Evolutionary conservation across 2,888 invertebrate species (phyloP).

Genomic region (Pachydiplax longipennis): DNA sequence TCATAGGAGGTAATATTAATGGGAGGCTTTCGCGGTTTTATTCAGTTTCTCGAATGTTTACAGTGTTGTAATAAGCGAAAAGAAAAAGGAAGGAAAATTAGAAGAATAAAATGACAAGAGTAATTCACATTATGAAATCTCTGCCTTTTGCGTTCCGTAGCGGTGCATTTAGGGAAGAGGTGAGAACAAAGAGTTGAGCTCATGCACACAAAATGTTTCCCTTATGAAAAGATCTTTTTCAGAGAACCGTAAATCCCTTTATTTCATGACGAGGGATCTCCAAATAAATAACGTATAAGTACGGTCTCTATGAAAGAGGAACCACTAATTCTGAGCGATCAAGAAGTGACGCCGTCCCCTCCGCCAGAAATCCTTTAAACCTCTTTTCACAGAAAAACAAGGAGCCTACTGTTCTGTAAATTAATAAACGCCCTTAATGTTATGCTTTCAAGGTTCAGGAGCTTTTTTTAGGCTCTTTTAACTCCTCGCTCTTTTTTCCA

Average conservation of each 20-base stretch:
- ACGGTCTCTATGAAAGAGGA: background rate
- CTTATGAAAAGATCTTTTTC: background rate
- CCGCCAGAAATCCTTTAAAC: background rate
- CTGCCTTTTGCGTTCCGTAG: too few species aligned
- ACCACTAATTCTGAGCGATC: constrained; percentile 4
- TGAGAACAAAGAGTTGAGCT: background rate
- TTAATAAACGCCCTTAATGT: background rate
- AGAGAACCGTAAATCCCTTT: background rate
- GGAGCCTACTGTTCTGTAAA: background rate
- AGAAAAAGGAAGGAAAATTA: too few species aligned
- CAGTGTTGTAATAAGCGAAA: too few species aligned
- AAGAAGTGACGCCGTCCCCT: background rate
- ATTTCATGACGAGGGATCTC: background rate
- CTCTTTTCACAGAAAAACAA: background rate
- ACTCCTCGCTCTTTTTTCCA: too few species aligned
- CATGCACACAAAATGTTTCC: background rate
- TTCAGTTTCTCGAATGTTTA: too few species aligned
- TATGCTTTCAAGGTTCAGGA: background rate
- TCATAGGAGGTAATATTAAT: too few species aligned
- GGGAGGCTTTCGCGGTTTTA: too few species aligned
- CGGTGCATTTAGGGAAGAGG: too few species aligned
- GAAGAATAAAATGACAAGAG: too few species aligned
- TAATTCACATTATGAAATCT: too few species aligned
- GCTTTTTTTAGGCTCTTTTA: too few species aligned
- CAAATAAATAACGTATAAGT: background rate